These are phyloP conservation scores for Cheilosia scutellata DNA, from an alignment of 2,888 invertebrate species.

Conservation along the genomic window DNA sequence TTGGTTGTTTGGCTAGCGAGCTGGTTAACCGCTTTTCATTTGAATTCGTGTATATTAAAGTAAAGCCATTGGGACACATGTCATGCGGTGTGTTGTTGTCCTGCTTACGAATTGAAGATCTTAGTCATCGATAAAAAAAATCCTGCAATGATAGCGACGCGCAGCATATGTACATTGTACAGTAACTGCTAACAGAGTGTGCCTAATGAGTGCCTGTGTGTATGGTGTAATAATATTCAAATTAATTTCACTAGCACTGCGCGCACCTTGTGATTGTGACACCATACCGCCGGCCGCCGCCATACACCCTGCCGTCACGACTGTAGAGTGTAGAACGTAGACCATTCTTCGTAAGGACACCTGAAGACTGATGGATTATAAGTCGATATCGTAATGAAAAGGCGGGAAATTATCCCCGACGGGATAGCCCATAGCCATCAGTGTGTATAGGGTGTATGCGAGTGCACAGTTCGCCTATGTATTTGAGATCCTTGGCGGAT, in stretches of 20 bases:
- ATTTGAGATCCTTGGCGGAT: slow-evolving; percentile 56
- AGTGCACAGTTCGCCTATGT: not conserved
- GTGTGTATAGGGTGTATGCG: not conserved
- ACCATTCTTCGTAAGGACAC: slow-evolving; percentile 46
- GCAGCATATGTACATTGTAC: slow-evolving; percentile 42
- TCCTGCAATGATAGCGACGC: slow-evolving; percentile 61
- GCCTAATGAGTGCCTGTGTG: slow-evolving; percentile 52
- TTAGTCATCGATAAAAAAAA: slow-evolving; percentile 68
- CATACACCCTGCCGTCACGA: not conserved
- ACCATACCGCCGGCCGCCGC: not conserved
- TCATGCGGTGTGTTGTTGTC: slow-evolving; percentile 47
- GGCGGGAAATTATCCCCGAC: slow-evolving; percentile 66
- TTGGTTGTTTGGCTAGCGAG: slow-evolving; percentile 58
- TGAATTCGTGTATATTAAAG: slow-evolving; percentile 72
- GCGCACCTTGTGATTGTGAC: slow-evolving; percentile 70
- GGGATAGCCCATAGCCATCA: slow-evolving; percentile 7
- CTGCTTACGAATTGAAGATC: slow-evolving; percentile 63
- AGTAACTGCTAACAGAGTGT: slow-evolving; percentile 10
- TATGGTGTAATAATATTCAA: slow-evolving; percentile 68
- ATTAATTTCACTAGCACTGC: slow-evolving; percentile 68
- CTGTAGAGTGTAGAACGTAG: too few relatives aligned
- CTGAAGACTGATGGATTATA: slow-evolving; percentile 71
- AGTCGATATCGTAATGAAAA: slow-evolving; percentile 69
- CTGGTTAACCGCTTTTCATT: slow-evolving; percentile 75
- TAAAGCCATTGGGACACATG: slow-evolving; percentile 74